Percentiles rank a stretch among this genome's conserved stretches.
These are phyloP conservation scores for Paramuricea clavata DNA, from an alignment of 92 coral and sea anemone genomes.

Conservation along the genomic window DNA sequence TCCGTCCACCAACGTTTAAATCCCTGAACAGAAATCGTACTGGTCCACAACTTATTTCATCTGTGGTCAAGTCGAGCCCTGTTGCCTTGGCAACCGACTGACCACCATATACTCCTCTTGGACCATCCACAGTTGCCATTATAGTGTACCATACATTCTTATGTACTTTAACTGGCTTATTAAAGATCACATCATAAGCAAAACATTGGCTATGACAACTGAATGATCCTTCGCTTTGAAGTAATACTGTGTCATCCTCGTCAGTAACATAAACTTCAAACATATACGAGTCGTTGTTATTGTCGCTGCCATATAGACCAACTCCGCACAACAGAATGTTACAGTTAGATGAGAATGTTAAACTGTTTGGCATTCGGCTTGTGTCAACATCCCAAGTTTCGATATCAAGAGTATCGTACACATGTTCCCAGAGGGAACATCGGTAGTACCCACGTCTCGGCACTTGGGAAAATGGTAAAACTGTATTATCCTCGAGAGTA, in stretches of 20 bases:
- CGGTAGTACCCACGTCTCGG: constrained; percentile 63
- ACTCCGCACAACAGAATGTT: constrained; percentile 63
- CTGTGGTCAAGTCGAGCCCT: background rate
- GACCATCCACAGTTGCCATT: constrained; percentile 34
- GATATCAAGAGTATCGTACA: constrained; percentile 21
- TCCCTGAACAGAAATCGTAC: constrained; percentile 27
- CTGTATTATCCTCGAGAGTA: constrained; percentile 35
- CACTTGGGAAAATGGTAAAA: constrained; percentile 58
- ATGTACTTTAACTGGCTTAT: constrained; percentile 44
- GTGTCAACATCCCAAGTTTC: constrained; percentile 48
- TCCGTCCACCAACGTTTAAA: background rate
- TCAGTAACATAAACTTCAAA: constrained; percentile 36
- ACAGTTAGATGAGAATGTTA: constrained; percentile 52
- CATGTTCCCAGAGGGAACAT: constrained; percentile 42
- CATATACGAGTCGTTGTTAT: constrained; percentile 44
- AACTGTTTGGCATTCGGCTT: constrained; percentile 29
- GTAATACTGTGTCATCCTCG: constrained; percentile 23
- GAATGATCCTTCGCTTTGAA: constrained; percentile 25
- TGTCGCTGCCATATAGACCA: constrained; percentile 61
- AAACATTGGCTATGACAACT: constrained; percentile 36
- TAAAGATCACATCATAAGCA: constrained; percentile 48
- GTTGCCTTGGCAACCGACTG: constrained; percentile 33
- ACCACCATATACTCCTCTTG: constrained; percentile 38
- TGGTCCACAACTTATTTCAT: constrained; percentile 26
- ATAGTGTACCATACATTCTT: constrained; percentile 43